Conservation (phyloP, 2,113 vertebrate genomes). For the Coptodon bakossiorum region DNA sequence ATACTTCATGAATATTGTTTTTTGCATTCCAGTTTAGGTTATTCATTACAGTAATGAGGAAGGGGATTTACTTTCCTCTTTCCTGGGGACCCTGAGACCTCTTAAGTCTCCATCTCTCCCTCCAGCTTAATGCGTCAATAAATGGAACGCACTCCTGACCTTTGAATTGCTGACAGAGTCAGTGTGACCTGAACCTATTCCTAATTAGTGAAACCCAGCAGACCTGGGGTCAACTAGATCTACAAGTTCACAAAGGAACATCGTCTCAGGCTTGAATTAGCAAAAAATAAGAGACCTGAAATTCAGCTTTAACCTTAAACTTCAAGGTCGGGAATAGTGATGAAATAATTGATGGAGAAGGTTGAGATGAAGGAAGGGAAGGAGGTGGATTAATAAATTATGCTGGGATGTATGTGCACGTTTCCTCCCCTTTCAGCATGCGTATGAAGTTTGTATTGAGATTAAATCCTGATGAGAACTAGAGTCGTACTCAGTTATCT, state of each 20-base stretch:
- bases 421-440: neutral
- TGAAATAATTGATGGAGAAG: constrained; percentile 43
- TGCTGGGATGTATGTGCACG: neutral
- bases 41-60: neutral
- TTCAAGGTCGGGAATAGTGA: constrained; percentile 24
- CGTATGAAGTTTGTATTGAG: neutral
- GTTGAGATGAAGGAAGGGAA: constrained; percentile 5
- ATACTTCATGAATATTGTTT: neutral
- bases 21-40: neutral
- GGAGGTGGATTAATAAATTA: constrained; percentile 45
- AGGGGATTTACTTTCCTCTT: neutral
- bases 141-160: constrained; percentile 2
- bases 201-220: constrained; percentile 17
- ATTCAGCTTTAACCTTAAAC: constrained; percentile 4
- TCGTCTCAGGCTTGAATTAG: constrained; percentile 2
- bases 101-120: neutral
- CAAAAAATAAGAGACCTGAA: neutral
- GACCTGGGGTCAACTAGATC: constrained; percentile 7
- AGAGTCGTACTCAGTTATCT: neutral
- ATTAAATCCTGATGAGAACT: neutral
- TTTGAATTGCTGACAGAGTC: neutral
- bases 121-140: neutral
- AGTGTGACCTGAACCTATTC: neutral
- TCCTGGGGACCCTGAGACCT: neutral
- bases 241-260: neutral